Evolutionary conservation across 2,797 vertebrate species (phyloP).

Genomic region (Argya squamiceps): DNA sequence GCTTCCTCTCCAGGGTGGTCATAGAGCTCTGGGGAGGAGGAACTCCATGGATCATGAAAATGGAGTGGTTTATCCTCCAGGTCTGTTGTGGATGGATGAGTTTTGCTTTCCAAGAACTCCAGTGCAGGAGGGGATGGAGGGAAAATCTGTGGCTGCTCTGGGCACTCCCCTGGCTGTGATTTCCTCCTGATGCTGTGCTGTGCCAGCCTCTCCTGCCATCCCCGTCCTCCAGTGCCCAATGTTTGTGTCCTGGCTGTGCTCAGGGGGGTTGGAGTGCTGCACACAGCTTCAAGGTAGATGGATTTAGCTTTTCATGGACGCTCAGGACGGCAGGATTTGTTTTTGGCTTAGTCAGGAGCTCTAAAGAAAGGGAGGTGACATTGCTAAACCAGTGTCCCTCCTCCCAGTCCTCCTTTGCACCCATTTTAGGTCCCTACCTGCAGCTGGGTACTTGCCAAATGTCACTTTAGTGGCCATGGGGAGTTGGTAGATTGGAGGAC

Average conservation of each 20-base stretch:
- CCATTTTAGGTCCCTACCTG: background rate
- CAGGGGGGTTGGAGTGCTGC: background rate
- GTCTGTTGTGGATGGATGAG: fast-evolving
- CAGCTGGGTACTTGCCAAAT: background rate
- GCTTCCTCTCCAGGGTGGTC: no score
- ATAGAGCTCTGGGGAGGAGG: no score
- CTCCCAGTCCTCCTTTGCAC: background rate
- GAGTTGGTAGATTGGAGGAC: background rate
- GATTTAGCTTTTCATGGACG: background rate
- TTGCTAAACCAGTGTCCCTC: background rate
- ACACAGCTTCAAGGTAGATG: fast-evolving
- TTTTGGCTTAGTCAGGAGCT: background rate
- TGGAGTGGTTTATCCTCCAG: background rate
- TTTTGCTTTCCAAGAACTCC: background rate
- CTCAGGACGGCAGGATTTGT: background rate
- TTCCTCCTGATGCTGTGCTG: background rate
- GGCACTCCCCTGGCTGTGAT: background rate
- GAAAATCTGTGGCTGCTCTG: background rate
- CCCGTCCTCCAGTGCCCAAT: background rate
- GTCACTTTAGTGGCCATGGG: background rate
- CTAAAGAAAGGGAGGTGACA: fast-evolving
- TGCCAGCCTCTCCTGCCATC: background rate
- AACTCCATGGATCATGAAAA: fast-evolving
- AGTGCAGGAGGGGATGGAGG: fast-evolving
- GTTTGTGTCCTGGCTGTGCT: background rate